Base-by-base conservation (phyloP, 1,140 invertebrate species). In the Drosophila tropicalis region DNA sequence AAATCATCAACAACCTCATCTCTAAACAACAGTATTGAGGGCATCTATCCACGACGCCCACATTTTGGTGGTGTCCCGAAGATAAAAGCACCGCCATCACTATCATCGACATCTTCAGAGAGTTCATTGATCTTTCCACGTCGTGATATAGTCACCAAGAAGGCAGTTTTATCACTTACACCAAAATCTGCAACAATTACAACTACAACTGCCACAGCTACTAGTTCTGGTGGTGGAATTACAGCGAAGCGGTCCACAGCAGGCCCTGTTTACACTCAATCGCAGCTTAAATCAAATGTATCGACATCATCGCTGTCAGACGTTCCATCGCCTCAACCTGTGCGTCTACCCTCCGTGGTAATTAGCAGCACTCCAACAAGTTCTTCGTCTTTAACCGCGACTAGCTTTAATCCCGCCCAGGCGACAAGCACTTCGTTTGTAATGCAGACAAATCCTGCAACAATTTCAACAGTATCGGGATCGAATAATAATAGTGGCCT, bases 21-120 rank as follows among this genome's bases (percentile, higher is more conserved):
- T 19, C 5, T 29, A 29, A 5, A 5, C 5, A 65, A 17, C 7
- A 62, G 3, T 36, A 34, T 40, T 5, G 78, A 85, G n/a, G 82
- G 72, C 44, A 70, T 75, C 22, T 87, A 81, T 61, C 71, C 81
- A 6, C 57, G 80, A 4, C 70, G 61, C 6, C 3, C 29, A 15
- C 19, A 13, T 2, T 19, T 55, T 6, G 51, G 22, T 5, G 22
- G 51, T 13, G 25, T 1, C 6, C 1, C 19, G 12, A 29, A 55
- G 13, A 5, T 25, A 12, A 29, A 54, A 9, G 10, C 22, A 54
- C 10, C 9, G 12, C 12, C 12, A 39, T 13, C 10, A 39, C 36
- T 13, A 39, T 4, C 36, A 12, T 13, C 36, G 36, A 15, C 55
- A 17, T 36, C 32, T 9, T 34, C 55, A 1, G 56, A 58, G 32